Evolutionary conservation across 2,888 invertebrate genomes (phyloP).

Genomic region (Pseudococcus longispinus): DNA sequence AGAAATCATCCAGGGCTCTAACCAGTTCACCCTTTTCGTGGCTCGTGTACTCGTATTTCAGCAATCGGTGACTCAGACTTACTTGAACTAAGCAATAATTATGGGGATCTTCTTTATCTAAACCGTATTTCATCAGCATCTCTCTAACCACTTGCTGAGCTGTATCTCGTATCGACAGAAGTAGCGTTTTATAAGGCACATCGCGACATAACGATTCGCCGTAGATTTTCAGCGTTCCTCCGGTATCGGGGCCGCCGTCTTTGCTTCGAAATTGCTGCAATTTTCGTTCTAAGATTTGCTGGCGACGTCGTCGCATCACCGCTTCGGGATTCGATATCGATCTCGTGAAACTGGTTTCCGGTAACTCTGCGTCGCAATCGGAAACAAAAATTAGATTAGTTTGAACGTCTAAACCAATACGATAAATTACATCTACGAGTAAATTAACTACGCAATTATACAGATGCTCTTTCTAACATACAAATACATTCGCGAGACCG

Average conservation of each 20-base stretch:
- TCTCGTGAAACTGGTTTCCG: slow-evolving; percentile 97
- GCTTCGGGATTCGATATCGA: slow-evolving; percentile 99
- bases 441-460: not conserved
- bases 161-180: slow-evolving; percentile 90
- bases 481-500: not conserved
- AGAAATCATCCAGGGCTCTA: not conserved
- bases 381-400: slow-evolving; percentile 58
- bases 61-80: slow-evolving; percentile 63
- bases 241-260: slow-evolving; percentile 94
- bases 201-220: slow-evolving; percentile 95
- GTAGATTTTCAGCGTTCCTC: slow-evolving; percentile 91
- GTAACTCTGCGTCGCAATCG: slow-evolving; percentile 87
- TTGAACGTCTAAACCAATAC: not conserved
- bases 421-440: not conserved
- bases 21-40: not conserved
- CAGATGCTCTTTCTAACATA: not conserved
- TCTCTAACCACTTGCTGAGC: slow-evolving; percentile 93
- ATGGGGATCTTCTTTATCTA: slow-evolving; percentile 86
- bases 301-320: slow-evolving; percentile 95
- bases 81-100: slow-evolving; percentile 97
- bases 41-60: not conserved
- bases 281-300: slow-evolving; percentile 95
- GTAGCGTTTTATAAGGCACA: slow-evolving; percentile 96
- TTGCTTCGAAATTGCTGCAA: slow-evolving; percentile 93
- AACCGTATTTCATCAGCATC: slow-evolving; percentile 96